phyloP scores from a whole-genome alignment of 2,888 invertebrate genomes.

The Scaptomyza caliginosa region DNA sequence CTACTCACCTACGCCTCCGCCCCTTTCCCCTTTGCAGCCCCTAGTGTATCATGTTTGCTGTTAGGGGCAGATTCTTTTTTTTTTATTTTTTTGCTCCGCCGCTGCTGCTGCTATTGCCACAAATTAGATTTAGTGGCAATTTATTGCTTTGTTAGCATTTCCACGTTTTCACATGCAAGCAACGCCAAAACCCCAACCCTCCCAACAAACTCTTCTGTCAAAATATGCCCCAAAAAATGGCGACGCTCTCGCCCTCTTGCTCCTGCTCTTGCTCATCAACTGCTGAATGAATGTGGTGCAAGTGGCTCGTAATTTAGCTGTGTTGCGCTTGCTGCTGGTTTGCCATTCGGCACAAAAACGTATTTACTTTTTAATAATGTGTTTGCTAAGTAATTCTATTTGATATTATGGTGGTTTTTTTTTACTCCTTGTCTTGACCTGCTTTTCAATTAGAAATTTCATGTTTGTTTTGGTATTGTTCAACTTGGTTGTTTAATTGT shows the following conservation, averaged over 20 bases:
- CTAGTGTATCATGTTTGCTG: constrained; percentile 30
- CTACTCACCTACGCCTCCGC: too few species aligned
- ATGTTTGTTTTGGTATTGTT: constrained; percentile 15
- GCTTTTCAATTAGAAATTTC: constrained; percentile 21
- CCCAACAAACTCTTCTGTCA: constrained; percentile 28
- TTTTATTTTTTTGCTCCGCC: constrained; percentile 25
- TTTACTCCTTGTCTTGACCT: background rate
- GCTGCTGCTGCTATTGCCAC: constrained; percentile 53
- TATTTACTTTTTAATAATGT: constrained; percentile 62
- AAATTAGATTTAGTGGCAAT: constrained; percentile 70
- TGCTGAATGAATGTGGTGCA: constrained; percentile 30
- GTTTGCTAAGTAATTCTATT: constrained; percentile 51
- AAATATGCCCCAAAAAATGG: constrained; percentile 48
- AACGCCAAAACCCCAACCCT: background rate
- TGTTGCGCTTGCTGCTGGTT: background rate
- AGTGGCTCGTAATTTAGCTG: constrained; percentile 38
- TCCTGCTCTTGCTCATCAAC: background rate
- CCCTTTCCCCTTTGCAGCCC: background rate
- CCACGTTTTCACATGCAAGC: constrained; percentile 25
- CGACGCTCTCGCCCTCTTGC: constrained; percentile 1
- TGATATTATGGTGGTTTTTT: constrained; percentile 47
- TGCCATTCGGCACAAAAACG: background rate
- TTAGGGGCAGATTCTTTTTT: constrained; percentile 21
- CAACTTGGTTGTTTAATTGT: background rate
- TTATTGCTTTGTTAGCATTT: constrained; percentile 68